These are phyloP conservation scores for Acromyrmex echinatior DNA, from an alignment of 1,140 invertebrate species.

Conservation along the genomic window DNA sequence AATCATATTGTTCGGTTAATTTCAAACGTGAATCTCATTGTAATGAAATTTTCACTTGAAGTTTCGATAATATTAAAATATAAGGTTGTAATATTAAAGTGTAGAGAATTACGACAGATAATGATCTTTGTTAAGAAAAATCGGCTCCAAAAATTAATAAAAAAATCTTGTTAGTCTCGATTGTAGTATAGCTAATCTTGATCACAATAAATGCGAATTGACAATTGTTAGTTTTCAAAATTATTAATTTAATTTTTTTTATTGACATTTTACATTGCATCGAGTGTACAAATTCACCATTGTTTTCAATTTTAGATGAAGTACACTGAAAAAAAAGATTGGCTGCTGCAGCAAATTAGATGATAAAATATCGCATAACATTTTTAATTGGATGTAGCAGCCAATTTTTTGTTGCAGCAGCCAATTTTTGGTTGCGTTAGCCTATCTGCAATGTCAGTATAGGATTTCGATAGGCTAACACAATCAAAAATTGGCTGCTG, in stretches of 20 bases:
- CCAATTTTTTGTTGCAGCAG: no score
- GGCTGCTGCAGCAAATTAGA: no score
- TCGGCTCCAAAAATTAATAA: not conserved
- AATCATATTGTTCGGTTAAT: not conserved
- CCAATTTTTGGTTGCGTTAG: no score
- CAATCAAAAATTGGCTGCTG: no score
- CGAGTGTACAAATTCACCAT: not conserved
- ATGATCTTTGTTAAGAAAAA: not conserved
- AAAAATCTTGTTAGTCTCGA: not conserved
- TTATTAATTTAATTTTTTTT: not conserved
- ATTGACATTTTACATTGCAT: not conserved
- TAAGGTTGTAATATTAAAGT: not conserved
- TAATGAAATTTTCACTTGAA: not conserved
- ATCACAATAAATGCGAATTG: not conserved
- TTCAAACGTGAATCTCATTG: not conserved
- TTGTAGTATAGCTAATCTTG: not conserved
- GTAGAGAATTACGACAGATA: not conserved
- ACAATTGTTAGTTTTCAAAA: not conserved
- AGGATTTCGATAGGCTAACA: no score
- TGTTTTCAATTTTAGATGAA: constrained; percentile 15
- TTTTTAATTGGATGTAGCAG: no score
- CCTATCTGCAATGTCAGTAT: no score
- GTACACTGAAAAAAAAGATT: not conserved
- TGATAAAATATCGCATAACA: no score
- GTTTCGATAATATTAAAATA: not conserved